These are phyloP conservation scores for Torymus tubicola DNA, from an alignment of 2,888 invertebrate species.

Conservation along the genomic window DNA sequence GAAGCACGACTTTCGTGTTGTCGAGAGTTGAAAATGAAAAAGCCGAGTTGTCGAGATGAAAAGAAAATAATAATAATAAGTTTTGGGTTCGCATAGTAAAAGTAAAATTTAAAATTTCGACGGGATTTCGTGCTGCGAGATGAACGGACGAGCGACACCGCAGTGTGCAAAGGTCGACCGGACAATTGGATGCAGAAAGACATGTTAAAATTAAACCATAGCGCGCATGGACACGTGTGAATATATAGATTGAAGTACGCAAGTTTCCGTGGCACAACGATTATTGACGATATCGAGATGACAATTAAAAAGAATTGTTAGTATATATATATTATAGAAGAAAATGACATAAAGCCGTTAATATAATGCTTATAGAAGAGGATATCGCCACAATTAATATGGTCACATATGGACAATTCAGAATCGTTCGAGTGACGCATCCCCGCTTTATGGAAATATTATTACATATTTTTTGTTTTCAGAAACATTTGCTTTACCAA, in stretches of 20 bases:
- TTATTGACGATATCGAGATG: not conserved
- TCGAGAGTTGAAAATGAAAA: not conserved
- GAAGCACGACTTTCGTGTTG: slow-evolving; percentile 26
- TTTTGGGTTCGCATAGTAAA: no score
- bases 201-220: not conserved
- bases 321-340: not conserved
- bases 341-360: slow-evolving; percentile 17
- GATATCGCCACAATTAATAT: not conserved
- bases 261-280: not conserved
- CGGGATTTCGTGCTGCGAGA: slow-evolving; percentile 35
- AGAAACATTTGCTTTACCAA: no score
- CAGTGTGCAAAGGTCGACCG: slow-evolving; percentile 45
- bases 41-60: not conserved
- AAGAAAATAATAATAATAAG: not conserved
- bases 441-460: not conserved
- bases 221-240: no score
- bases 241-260: not conserved
- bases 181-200: slow-evolving; percentile 23
- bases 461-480: no score
- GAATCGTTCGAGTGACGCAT: not conserved
- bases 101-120: not conserved
- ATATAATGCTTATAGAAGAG: slow-evolving; percentile 17
- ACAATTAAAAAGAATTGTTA: not conserved
- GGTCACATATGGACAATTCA: not conserved
- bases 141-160: slow-evolving; percentile 5